Evolutionary conservation across 1,140 invertebrate genomes (phyloP), one percentile per base, ranked within the genome.

Genomic region (Zaprionus ornatus): DNA sequence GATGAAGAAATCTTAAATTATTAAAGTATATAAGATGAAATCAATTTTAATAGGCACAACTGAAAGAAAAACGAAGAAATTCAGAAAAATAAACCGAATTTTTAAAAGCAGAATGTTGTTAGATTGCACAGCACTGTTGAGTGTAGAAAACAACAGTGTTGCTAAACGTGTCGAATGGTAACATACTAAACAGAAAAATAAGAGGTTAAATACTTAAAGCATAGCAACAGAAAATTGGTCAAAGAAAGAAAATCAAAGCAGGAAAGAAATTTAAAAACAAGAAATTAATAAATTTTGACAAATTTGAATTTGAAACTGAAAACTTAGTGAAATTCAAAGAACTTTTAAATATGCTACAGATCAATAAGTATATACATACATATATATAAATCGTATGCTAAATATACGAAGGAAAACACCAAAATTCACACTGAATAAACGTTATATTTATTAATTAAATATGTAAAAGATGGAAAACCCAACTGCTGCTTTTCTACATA

Each of bases 371-470:
- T 59, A 52, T 57, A 42, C 19, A 68, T 72, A 68, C 74, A 80
- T 50, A 75, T 56, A 66, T 68, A 74, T 79, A 61, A 70, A 81
- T 75, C 65, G 55, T 59, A 73, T 67, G 19, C n/a, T 55, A 65
- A 74, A 73, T 79, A 65, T 83, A 73, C 77, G 75, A 45, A 74
- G 76, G 80, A 57, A 77, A 82, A 86, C 83, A 87, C 81, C 84
- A 84, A 88, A 88, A 90, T 90, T 90, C 84, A 88, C 84, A 88
- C 85, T 84, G 84, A 88, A 88, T 88, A 88, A 84, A 84, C 54
- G 80, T 88, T 88, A 88, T 88, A 88, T 88, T 88, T 90, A 88
- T 88, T 88, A 84, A 88, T 81, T 75, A 82, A 88, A 82, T 88
- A 87, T 77, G 73, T 65, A 71, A 81, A 70, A 55, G n/a, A 64